Evolutionary conservation across 1,140 invertebrate genomes (phyloP).

Genomic region (Apocrypta bakeri): DNA sequence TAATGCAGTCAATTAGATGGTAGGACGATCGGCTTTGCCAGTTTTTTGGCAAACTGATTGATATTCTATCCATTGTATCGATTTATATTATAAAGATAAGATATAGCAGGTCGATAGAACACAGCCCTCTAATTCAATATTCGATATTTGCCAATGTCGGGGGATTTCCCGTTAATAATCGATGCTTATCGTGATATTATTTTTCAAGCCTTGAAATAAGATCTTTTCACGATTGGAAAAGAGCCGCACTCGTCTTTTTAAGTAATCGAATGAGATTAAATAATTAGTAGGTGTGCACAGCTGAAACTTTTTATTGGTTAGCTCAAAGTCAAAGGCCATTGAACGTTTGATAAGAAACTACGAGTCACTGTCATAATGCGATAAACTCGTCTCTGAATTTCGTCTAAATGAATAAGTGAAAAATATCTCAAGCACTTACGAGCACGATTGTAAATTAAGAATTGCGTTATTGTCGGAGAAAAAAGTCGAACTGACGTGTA

Average conservation of each 20-base stretch:
- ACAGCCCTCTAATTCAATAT: background rate
- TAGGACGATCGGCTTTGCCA: no score
- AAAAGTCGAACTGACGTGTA: background rate
- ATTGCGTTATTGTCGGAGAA: background rate
- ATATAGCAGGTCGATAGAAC: background rate
- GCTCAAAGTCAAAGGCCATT: background rate
- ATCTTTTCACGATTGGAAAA: no score
- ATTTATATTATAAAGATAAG: background rate
- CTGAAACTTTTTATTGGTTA: no score
- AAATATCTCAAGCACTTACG: no score
- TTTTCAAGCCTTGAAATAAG: no score
- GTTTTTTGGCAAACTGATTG: no score
- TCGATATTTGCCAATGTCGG: no score
- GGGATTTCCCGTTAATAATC: no score
- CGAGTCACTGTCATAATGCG: background rate
- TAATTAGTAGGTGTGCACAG: background rate
- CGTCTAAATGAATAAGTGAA: background rate
- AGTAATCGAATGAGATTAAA: slow-evolving; percentile 29
- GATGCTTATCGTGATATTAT: no score
- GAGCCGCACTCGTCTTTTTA: no score
- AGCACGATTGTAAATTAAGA: background rate
- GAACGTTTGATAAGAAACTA: background rate
- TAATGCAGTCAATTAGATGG: no score
- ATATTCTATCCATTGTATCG: background rate
- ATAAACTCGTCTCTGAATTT: background rate